Percentiles rank a stretch among this genome's conserved stretches.
These are phyloP conservation scores for Thamnophis sirtalis DNA, from an alignment of 2,113 vertebrate genomes.

Conservation along the genomic window DNA sequence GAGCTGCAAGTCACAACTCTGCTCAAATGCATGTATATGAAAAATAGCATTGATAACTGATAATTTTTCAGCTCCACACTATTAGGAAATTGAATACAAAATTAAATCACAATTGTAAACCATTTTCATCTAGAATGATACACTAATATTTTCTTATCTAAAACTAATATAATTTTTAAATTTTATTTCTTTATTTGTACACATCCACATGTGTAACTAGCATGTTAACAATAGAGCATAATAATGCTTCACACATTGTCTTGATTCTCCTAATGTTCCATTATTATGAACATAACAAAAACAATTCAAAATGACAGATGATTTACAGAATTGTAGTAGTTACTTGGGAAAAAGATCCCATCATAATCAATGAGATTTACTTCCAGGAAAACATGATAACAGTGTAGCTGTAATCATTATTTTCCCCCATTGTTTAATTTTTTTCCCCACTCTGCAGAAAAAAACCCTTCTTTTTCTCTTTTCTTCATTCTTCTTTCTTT, in stretches of 20 bases:
- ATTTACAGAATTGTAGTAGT: background rate
- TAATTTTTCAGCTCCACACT: background rate
- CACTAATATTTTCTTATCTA: background rate
- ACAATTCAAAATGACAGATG: background rate
- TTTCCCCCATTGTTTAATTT: background rate
- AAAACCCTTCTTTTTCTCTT: accelerated
- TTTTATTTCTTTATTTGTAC: background rate
- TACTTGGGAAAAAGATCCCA: background rate
- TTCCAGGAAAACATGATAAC: background rate
- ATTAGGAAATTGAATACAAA: background rate
- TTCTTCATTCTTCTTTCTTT: background rate
- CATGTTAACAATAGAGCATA: background rate
- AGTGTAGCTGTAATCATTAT: background rate
- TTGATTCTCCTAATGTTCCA: background rate
- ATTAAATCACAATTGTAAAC: background rate
- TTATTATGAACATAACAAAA: background rate
- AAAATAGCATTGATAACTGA: background rate
- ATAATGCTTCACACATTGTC: background rate
- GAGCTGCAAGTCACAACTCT: background rate
- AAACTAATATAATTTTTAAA: background rate
- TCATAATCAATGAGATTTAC: background rate
- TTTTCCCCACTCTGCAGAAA: background rate
- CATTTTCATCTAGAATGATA: background rate
- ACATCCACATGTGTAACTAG: background rate
- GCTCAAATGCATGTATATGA: background rate